These are phyloP conservation scores for Tortrix viridana DNA, from an alignment of 2,888 invertebrate genomes.

Conservation along the genomic window DNA sequence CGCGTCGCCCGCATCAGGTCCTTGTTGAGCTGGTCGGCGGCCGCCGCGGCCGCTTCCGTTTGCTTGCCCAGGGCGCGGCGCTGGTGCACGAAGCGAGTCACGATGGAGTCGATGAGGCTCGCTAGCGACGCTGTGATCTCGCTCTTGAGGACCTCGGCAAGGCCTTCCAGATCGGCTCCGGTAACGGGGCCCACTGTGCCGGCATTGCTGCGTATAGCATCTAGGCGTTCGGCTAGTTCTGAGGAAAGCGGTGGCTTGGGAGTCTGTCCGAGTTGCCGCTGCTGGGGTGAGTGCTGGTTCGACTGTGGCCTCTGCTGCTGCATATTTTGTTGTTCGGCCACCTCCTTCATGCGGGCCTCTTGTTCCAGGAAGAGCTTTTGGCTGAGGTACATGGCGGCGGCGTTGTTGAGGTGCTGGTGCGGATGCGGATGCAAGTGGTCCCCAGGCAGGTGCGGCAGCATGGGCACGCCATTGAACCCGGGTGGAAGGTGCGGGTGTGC, in stretches of 20 bases:
- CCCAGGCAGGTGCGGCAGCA: conserved; percentile 82
- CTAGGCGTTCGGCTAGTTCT: conserved; percentile 90
- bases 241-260: conserved; percentile 83
- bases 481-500: conserved; percentile 84
- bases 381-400: conserved; percentile 89
- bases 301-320: conserved; percentile 85
- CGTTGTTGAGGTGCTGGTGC: conserved; percentile 86
- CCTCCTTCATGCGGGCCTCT: conserved; percentile 89
- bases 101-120: conserved; percentile 93
- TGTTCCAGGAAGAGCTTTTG: conserved; percentile 92
- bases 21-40: conserved; percentile 93
- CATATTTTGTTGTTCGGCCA: conserved; percentile 83
- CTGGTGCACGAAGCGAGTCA: conserved; percentile 93
- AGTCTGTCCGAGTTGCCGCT: conserved; percentile 75
- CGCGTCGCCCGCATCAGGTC: conserved; percentile 92
- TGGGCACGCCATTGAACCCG: conserved; percentile 84
- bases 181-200: conserved; percentile 87
- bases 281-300: conserved; percentile 83
- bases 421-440: conserved; percentile 83
- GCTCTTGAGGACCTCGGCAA: conserved; percentile 95
- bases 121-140: conserved; percentile 94
- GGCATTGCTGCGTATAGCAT: conserved; percentile 88
- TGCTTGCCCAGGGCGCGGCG: conserved; percentile 90
- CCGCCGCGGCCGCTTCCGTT: conserved; percentile 90
- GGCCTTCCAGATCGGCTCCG: conserved; percentile 92